Conservation (phyloP, 2,888 invertebrate genomes). For the Dione juno region DNA sequence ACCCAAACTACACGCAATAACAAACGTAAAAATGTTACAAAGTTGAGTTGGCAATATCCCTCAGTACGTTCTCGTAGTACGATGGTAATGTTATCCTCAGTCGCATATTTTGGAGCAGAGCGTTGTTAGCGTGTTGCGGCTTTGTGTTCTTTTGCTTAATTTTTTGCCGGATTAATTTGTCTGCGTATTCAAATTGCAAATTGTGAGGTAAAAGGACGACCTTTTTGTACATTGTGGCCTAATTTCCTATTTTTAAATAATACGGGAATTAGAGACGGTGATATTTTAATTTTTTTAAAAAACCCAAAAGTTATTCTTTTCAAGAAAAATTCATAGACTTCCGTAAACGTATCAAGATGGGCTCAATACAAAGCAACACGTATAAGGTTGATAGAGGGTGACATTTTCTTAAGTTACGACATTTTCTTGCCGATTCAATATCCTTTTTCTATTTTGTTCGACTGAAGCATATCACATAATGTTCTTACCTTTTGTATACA, state of each 20-base stretch:
- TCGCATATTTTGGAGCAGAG: slow-evolving; percentile 69
- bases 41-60: slow-evolving; percentile 52
- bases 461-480: slow-evolving; percentile 55
- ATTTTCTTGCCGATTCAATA: slow-evolving; percentile 72
- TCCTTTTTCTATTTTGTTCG: slow-evolving; percentile 73
- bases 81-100: slow-evolving; percentile 60
- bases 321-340: slow-evolving; percentile 41
- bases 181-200: slow-evolving; percentile 81
- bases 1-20: slow-evolving; percentile 41
- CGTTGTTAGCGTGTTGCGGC: slow-evolving; percentile 62
- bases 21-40: slow-evolving; percentile 53
- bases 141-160: slow-evolving; percentile 73
- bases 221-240: slow-evolving; percentile 61
- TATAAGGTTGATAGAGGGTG: slow-evolving; percentile 64
- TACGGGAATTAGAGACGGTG: slow-evolving; percentile 27
- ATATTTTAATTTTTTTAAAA: slow-evolving; percentile 33
- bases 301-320: slow-evolving; percentile 33
- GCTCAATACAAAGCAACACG: slow-evolving; percentile 59
- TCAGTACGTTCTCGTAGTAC: slow-evolving; percentile 43
- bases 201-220: slow-evolving; percentile 75
- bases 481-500: slow-evolving; percentile 45
- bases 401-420: slow-evolving; percentile 65
- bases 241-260: slow-evolving; percentile 49
- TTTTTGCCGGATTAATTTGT: slow-evolving; percentile 80
- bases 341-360: slow-evolving; percentile 49